Evolutionary conservation across 1,140 invertebrate genomes (phyloP), one percentile per base, ranked within the genome.

Genomic region (Potamilus streckersoni): DNA sequence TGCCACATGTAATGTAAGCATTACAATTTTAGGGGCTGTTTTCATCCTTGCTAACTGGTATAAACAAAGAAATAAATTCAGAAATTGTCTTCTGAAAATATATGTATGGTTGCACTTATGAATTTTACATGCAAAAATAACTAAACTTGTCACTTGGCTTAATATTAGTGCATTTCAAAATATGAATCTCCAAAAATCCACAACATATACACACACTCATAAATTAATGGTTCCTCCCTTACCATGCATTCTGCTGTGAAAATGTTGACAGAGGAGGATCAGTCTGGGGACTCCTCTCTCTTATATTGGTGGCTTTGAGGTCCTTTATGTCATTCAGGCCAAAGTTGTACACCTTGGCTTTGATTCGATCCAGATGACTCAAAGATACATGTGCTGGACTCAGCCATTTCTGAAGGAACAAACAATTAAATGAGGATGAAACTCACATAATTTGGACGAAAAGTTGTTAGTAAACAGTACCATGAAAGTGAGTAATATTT

Each of bases 291-390:
- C 71, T 71, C 57, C 59, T 68, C 49, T 56, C 59, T 59, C 69
- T 58, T 20, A 80, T n/a, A 60, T 79, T 76, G 49, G 75, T 78
- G n/a, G 79, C 79, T 61, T 80, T 80, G 2, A 85, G 69, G 19
- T 83, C 78, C 20, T 74, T 76, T 0, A 76, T 27, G 63, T 84
- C 83, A 16, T 61, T 67, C 13, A 85, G 56, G 27, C 83, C 85
- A 72, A 86, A 64, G 68, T 84, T 86, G 73, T 86, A 86, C 2
- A 86, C 81, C 20, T 69, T 80, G 15, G 82, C 70, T 62, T 85
- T 82, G 16, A 86, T 77, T 23, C 81, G 79, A 56, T 86, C 82
- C 56, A 86, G 71, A 49, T 81, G 65, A 17, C 71, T 69, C 16
- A 86, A 73, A 1, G 82, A 83, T 17, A 65, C 81, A 76, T 72